Evolutionary conservation across 2,113 vertebrate genomes (phyloP).

Genomic region (Accipiter cooperii): DNA sequence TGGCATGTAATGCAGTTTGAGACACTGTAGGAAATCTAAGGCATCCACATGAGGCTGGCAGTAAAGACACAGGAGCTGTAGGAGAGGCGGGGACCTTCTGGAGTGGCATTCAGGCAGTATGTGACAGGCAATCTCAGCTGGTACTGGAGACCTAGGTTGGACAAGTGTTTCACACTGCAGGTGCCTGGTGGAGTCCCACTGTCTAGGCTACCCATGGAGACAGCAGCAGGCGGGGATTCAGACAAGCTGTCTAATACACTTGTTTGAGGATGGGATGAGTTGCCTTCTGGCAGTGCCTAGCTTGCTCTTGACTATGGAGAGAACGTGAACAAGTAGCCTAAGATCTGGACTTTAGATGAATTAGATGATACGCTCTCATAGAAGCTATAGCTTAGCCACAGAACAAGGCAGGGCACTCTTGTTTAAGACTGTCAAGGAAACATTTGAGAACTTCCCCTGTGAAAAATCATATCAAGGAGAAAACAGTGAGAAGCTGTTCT

Average conservation of each 20-base stretch:
- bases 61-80: neutral
- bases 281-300: neutral
- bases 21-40: neutral
- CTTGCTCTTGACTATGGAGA: neutral
- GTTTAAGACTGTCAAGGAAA: neutral
- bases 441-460: neutral
- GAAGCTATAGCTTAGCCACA: neutral
- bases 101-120: neutral
- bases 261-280: neutral
- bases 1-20: neutral
- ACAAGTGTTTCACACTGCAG: neutral
- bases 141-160: neutral
- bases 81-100: neutral
- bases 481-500: neutral
- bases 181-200: neutral
- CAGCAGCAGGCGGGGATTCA: neutral
- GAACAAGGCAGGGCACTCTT: neutral
- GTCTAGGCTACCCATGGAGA: neutral
- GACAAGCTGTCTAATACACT: neutral
- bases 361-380: neutral
- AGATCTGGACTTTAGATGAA: neutral
- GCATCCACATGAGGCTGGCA: neutral
- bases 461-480: neutral
- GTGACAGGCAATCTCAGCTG: neutral
- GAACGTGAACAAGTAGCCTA: neutral